Base-by-base conservation (phyloP, 2,797 vertebrate genomes). In the Gila robusta region DNA sequence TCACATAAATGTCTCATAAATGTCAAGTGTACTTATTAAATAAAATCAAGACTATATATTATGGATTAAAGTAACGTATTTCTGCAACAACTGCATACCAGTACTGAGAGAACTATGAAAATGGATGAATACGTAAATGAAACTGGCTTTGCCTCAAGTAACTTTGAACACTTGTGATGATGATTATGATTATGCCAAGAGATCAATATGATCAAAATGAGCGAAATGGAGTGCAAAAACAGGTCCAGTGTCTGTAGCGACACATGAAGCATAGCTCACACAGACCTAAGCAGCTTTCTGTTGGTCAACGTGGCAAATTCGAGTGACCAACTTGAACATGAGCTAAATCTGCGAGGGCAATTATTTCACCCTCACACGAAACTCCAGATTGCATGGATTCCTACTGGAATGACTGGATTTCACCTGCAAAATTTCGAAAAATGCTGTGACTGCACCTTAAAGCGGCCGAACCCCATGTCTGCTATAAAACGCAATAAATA, bases 1-100 rank as follows among this genome's bases (percentile, higher is more conserved):
- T 54, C 4, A 3, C 44, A 12, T 0, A 12, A 47, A 47, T 47
- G 41, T 10, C 47, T 16, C 47, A 44, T 12, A 21, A 23, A 23
- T 9, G 21, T 56, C 54, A 56, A 56, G 23, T 59, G 56, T 4
- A n/a, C 35, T 23, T 72, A n/a, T 41, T 41, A 72, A 44, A 81
- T 47, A 3, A 81, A 81, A 69, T 14, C 19, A 54, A 21, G 73
- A 23, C 5, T 37, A 14, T 8, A 52, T 19, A 41, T 32, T 19
- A 56, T 5, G 52, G 54, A 59, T 54, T 12, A 23, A 56, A 85
- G 32, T 12, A 14, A n/a, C 0, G 5, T 7, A 73, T 70, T 87
- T 70, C 52, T 86, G 80, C 81, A 49, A 21, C 59, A 73, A 86
- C 87, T 78, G 81, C 81, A 71, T 73, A 78, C 56, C 81, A 88